Percentiles rank a stretch among this genome's conserved stretches.
Evolutionary conservation across 2,888 invertebrate genomes (phyloP).

Genomic region (Philonicus albiceps): DNA sequence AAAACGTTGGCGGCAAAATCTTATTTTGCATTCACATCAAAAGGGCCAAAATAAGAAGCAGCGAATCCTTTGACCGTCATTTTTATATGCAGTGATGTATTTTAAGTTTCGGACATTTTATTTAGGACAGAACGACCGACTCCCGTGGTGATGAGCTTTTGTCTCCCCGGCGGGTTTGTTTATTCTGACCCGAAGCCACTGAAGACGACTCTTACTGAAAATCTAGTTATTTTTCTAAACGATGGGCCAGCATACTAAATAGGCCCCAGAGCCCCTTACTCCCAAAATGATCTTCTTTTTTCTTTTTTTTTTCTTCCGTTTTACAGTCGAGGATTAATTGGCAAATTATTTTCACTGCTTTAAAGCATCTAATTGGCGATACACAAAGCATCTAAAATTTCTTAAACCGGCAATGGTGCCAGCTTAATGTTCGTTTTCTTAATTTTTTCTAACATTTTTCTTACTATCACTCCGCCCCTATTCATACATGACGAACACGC

Average conservation of each 20-base stretch:
- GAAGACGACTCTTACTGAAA: background rate
- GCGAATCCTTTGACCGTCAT: conserved; percentile 14
- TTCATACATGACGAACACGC: background rate
- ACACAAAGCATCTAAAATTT: background rate
- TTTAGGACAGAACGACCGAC: background rate
- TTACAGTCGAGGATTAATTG: background rate
- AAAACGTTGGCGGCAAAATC: background rate
- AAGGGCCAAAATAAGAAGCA: background rate
- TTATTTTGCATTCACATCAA: background rate
- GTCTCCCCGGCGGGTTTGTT: conserved; percentile 1
- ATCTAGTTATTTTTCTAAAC: conserved; percentile 1
- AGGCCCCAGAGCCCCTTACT: background rate
- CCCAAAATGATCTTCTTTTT: background rate
- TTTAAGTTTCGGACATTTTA: conserved; percentile 5
- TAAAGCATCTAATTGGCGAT: background rate
- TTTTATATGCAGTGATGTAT: conserved; percentile 23
- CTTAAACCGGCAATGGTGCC: background rate
- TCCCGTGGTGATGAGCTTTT: background rate
- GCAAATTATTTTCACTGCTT: background rate
- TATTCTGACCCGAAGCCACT: background rate
- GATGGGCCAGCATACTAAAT: background rate
- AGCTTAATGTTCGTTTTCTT: background rate
- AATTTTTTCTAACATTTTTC: background rate
- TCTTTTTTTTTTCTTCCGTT: background rate
- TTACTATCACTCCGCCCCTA: background rate